These are phyloP conservation scores for Dichetophora obliterata DNA, from an alignment of 2,888 invertebrate genomes.

Conservation along the genomic window DNA sequence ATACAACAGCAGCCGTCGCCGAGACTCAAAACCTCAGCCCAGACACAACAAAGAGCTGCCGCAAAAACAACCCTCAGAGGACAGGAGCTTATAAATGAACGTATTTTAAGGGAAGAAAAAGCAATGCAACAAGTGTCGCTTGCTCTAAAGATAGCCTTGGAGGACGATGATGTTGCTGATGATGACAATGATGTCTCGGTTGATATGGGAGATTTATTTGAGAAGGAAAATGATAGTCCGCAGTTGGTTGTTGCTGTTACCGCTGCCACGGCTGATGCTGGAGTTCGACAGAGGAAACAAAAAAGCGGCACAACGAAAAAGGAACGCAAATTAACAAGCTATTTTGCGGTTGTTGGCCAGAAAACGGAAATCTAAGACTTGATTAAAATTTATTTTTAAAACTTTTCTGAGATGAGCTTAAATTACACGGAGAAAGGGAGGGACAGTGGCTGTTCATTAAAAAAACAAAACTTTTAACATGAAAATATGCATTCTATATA, in stretches of 20 bases:
- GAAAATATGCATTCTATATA: neutral
- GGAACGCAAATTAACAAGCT: conserved; percentile 63
- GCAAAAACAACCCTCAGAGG: conserved; percentile 13
- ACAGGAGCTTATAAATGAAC: neutral
- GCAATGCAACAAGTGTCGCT: conserved; percentile 54
- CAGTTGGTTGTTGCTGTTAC: conserved; percentile 12
- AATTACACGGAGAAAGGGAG: neutral
- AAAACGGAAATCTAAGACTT: conserved; percentile 62
- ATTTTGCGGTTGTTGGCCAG: conserved; percentile 64
- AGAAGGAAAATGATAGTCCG: conserved; percentile 48
- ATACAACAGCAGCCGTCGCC: neutral
- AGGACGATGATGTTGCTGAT: conserved; percentile 15
- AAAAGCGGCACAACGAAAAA: conserved; percentile 32
- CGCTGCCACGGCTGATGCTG: conserved; percentile 23
- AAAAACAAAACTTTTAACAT: neutral
- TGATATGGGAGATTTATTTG: conserved; percentile 17
- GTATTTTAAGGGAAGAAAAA: neutral
- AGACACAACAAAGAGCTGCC: conserved; percentile 43
- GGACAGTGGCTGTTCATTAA: neutral
- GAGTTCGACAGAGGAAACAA: conserved; percentile 19
- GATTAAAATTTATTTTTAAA: neutral
- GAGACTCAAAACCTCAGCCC: neutral
- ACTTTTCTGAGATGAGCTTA: no score
- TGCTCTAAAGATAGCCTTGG: conserved; percentile 31
- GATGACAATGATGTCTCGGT: conserved; percentile 39